Conservation (phyloP, 2,797 vertebrate species). For the Lithobates pipiens region DNA sequence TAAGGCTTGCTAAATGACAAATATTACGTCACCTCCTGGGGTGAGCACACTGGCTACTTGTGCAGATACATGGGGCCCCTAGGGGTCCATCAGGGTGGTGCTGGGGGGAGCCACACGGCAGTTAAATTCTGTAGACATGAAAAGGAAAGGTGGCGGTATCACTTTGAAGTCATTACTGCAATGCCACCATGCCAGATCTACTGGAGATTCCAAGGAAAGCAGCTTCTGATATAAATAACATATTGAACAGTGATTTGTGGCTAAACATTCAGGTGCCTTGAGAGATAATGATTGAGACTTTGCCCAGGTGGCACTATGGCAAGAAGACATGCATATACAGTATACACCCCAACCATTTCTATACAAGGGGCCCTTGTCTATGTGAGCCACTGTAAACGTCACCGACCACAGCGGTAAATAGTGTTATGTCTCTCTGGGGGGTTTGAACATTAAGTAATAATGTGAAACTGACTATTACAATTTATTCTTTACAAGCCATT, state of each 20-base stretch:
- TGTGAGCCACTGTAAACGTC: not conserved
- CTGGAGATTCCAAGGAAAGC: not conserved
- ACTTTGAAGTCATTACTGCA: not conserved
- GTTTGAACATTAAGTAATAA: not conserved
- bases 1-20: not conserved
- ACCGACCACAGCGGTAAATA: not conserved
- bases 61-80: not conserved
- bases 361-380: not conserved
- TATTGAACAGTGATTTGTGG: not conserved
- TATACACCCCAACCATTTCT: no score
- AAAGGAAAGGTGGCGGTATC: not conserved
- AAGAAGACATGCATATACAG: no score
- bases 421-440: not conserved
- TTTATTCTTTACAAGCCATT: not conserved
- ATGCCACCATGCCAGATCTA: not conserved
- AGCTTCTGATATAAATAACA: not conserved
- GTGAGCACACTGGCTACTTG: no score
- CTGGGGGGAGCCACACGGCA: no score
- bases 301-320: not conserved
- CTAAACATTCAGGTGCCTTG: not conserved
- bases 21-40: no score
- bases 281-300: not conserved
- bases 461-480: not conserved
- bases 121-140: no score
- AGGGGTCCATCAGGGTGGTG: not conserved